These are phyloP conservation scores for Odontesthes bonariensis DNA, from an alignment of 2,113 vertebrate genomes.

Conservation along the genomic window DNA sequence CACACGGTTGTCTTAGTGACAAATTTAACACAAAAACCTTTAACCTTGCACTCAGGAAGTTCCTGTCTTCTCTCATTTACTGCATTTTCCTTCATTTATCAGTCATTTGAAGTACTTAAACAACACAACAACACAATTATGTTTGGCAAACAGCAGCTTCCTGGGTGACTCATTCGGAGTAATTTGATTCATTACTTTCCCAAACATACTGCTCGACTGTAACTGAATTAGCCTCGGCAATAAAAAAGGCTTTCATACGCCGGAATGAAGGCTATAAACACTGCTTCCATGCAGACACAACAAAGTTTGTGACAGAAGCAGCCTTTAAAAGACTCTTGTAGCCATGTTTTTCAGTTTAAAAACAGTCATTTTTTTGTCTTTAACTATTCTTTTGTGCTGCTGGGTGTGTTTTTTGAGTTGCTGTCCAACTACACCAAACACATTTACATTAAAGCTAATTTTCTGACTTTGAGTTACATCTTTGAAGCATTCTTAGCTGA, in stretches of 20 bases:
- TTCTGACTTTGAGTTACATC: no score
- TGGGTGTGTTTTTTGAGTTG: no score
- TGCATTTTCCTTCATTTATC: background rate
- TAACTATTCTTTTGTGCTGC: no score
- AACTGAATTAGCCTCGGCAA: conserved; percentile 22
- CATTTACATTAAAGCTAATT: no score
- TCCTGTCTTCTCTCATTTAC: background rate
- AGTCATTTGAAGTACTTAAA: background rate
- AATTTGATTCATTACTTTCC: conserved; percentile 55
- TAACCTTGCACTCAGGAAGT: background rate
- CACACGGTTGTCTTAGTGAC: background rate
- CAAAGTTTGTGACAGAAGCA: background rate
- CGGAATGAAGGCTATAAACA: background rate
- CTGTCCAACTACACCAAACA: no score
- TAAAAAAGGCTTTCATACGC: background rate
- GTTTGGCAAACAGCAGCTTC: background rate
- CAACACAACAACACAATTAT: conserved; percentile 1
- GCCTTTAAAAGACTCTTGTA: no score
- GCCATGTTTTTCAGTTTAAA: no score
- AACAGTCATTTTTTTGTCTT: no score
- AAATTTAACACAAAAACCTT: background rate
- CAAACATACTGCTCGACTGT: conserved; percentile 15
- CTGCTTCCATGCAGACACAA: background rate
- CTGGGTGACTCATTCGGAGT: conserved; percentile 41
- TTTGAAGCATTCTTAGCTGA: no score